Conservation (phyloP, 2,888 invertebrate species). For the Sussaba pulchella region DNA sequence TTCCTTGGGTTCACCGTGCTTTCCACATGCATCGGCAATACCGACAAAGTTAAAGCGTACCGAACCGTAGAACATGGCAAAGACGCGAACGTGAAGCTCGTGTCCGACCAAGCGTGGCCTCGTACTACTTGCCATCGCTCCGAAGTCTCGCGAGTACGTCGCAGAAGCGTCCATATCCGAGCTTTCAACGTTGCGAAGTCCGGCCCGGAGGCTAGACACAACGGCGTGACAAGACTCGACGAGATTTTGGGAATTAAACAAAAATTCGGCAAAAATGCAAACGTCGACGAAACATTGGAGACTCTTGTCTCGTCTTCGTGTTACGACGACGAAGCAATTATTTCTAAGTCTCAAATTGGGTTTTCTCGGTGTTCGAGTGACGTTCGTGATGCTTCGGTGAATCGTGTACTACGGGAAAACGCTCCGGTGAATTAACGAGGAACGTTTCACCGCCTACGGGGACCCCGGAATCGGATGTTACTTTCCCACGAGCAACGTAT, state of each 20-base stretch:
- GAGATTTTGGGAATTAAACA: background rate
- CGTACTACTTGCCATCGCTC: background rate
- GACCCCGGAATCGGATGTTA: conserved; percentile 52
- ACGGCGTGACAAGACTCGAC: background rate
- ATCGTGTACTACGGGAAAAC: conserved; percentile 3
- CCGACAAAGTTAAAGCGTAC: background rate
- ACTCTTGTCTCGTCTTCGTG: conserved; percentile 23
- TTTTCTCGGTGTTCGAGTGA: conserved; percentile 1
- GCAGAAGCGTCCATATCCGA: background rate
- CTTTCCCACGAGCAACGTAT: conserved; percentile 35
- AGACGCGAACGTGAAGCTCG: background rate
- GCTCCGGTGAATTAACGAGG: conserved; percentile 53
- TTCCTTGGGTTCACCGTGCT: background rate
- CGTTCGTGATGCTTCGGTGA: background rate
- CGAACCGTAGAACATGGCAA: background rate
- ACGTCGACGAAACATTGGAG: background rate
- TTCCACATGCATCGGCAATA: background rate
- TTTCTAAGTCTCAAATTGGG: conserved; percentile 34
- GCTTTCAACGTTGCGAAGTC: background rate
- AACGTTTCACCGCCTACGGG: conserved; percentile 16
- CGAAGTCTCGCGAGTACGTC: background rate
- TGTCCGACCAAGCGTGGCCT: conserved; percentile 28
- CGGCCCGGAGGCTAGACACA: background rate
- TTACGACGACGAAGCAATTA: conserved; percentile 53
- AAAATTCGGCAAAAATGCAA: background rate